Evolutionary conservation across 2,113 vertebrate genomes (phyloP).

Genomic region (Lichenostomus cassidix): DNA sequence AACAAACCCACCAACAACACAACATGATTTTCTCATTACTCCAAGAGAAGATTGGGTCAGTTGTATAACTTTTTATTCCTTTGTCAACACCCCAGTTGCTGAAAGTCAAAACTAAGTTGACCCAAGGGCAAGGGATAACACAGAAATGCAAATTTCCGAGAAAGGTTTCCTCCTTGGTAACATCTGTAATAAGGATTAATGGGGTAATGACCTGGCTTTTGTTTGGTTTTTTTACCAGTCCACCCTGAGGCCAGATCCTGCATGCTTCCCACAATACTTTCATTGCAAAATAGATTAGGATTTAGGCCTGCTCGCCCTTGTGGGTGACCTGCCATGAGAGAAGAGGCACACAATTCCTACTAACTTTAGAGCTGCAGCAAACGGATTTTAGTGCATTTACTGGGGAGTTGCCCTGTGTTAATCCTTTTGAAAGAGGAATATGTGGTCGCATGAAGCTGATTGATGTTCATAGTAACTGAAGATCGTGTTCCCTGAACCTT

Average conservation of each 20-base stretch:
- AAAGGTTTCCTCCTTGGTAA: conserved; percentile 17
- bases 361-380: not conserved
- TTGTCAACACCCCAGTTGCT: not conserved
- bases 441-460: not conserved
- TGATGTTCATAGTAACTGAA: not conserved
- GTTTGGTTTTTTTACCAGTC: not conserved
- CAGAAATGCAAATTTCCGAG: conserved; percentile 27
- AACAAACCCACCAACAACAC: not conserved
- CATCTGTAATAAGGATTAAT: conserved; percentile 37
- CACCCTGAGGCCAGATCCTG: not conserved
- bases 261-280: not conserved
- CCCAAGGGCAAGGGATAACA: not conserved
- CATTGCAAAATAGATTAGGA: not conserved
- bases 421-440: not conserved
- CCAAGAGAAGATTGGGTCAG: not conserved
- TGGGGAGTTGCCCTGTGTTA: not conserved
- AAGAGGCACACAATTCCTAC: not conserved
- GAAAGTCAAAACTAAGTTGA: not conserved
- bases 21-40: conserved; percentile 44
- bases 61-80: not conserved
- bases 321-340: not conserved
- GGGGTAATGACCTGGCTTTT: not conserved
- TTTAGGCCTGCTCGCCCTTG: not conserved
- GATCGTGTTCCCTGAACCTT: not conserved
- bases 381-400: not conserved